phyloP scores from a whole-genome alignment of 2,113 vertebrate genomes.

The Anolis carolinensis region DNA sequence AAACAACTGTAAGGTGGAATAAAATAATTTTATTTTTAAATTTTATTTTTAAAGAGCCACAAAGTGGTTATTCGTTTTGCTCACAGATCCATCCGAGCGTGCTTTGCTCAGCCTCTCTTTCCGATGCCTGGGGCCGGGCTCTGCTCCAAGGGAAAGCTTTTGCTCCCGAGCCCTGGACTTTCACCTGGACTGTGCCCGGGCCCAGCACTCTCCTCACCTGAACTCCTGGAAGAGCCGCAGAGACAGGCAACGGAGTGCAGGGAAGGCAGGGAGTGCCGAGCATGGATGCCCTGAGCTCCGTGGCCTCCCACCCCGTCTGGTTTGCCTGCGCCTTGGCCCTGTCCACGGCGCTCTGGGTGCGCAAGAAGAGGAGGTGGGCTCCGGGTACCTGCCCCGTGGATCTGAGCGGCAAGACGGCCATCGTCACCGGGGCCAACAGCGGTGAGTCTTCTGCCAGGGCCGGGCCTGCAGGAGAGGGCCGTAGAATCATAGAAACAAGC shows the following conservation, averaged over 20 bases:
- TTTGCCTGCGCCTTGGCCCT: constrained; percentile 56
- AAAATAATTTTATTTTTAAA: too few relatives aligned
- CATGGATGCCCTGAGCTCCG: constrained; percentile 27
- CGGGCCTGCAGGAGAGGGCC: not conserved
- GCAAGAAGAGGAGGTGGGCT: constrained; percentile 69
- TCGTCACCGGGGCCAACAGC: constrained; percentile 87
- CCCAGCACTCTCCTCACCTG: not conserved
- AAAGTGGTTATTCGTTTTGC: too few relatives aligned
- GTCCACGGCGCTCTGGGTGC: constrained; percentile 63
- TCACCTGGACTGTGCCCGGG: not conserved
- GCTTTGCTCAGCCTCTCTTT: too few relatives aligned
- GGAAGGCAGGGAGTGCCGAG: too few relatives aligned
- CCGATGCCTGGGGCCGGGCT: too few relatives aligned
- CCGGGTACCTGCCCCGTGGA: constrained; percentile 70
- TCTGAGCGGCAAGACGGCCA: constrained; percentile 82
- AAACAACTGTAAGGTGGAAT: too few relatives aligned
- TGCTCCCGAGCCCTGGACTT: not conserved
- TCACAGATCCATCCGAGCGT: too few relatives aligned
- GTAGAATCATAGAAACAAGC: too few relatives aligned
- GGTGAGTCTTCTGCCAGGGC: constrained; percentile 68
- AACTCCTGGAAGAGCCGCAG: not conserved
- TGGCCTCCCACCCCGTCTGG: constrained; percentile 68
- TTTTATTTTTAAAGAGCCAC: too few relatives aligned
- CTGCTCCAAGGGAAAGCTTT: not conserved
- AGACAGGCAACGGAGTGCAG: accelerated